Base-by-base conservation (phyloP, 2,113 vertebrate species). In the Rhea pennata region DNA sequence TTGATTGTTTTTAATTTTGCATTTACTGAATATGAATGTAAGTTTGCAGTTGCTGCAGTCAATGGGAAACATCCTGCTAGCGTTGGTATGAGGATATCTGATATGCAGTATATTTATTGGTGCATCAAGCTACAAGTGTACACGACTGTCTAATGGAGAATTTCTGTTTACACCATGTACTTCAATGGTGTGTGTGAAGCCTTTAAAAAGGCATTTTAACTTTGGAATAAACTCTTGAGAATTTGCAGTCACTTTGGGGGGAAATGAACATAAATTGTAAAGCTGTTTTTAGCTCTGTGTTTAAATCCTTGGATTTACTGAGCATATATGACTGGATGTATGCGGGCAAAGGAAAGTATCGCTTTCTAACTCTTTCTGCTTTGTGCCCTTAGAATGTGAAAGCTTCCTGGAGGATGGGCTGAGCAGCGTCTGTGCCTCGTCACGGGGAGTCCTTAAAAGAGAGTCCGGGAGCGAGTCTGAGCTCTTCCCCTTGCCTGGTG, bases 341-440 rank as follows among this genome's bases (percentile, higher is more conserved):
- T 64, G 70, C 48, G 19, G 59, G 64, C 54, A 56, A 2, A 48
- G 73, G 70, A 74, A 82, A 13, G 23, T 48, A 42, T 59, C 54
- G n/a, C 10, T 8, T n/a, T 2, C 0, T 76, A 54, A 84, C 54
- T 80, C 10, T 31, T 40, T 75, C 67, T 95, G 42, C 56, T 96
- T 85, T 96, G 42, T 84, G 95, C 86, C 94, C 1, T 1, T 70
- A 98, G 98, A 97, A 79, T 98, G 98, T 64, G 94, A 97, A 29
- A 96, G 85, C 84, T 98, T 98, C 91, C 67, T 98, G 91, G 97
- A 98, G 87, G 97, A 97, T 91, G 95, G 96, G 66, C 96, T 98
- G 87, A 94, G 81, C 9, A 53, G 89, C 1, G 86, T 97, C 71
- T 97, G 97, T 80, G 40, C 96, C 70, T 96, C 98, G 0, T 97